A percentile compares a stretch with the other conserved stretches of the same genome.
These are phyloP conservation scores for Equus przewalskii DNA, from an alignment of 2,113 vertebrate species.

Conservation along the genomic window DNA sequence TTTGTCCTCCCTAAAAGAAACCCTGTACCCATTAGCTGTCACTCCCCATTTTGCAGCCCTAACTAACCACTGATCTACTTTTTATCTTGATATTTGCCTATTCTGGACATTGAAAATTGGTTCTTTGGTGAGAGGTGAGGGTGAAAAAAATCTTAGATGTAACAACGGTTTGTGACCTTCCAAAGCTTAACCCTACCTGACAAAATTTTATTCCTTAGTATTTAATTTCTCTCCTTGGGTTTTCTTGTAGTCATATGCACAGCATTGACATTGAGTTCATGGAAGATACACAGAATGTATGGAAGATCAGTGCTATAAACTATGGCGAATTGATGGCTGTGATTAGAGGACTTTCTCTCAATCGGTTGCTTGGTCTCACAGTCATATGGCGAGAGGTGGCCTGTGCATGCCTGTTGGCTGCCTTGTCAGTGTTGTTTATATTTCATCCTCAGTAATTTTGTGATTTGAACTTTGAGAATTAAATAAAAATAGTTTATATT, in stretches of 20 bases:
- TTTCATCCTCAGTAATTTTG: background rate
- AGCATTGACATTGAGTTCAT: background rate
- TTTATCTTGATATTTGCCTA: constrained; percentile 15
- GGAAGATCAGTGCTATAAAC: background rate
- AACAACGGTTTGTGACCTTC: background rate
- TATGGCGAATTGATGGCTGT: background rate
- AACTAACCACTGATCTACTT: background rate
- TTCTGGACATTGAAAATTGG: background rate
- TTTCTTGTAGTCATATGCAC: background rate
- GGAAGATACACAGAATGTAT: background rate
- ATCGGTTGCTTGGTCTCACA: background rate
- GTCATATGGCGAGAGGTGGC: background rate
- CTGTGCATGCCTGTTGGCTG: background rate
- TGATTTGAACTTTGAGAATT: constrained; percentile 27
- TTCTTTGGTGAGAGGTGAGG: background rate
- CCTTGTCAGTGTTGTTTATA: background rate
- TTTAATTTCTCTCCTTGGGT: background rate
- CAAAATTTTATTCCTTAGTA: constrained; percentile 27
- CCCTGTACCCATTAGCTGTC: background rate
- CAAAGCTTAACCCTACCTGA: background rate
- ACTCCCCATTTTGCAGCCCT: background rate
- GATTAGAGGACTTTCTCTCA: background rate
- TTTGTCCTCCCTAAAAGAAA: background rate
- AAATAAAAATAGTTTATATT: constrained; percentile 2
- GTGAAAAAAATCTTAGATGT: background rate